Evolutionary conservation across 2,797 vertebrate species (phyloP).

Genomic region (Triplophysa bombifrons): DNA sequence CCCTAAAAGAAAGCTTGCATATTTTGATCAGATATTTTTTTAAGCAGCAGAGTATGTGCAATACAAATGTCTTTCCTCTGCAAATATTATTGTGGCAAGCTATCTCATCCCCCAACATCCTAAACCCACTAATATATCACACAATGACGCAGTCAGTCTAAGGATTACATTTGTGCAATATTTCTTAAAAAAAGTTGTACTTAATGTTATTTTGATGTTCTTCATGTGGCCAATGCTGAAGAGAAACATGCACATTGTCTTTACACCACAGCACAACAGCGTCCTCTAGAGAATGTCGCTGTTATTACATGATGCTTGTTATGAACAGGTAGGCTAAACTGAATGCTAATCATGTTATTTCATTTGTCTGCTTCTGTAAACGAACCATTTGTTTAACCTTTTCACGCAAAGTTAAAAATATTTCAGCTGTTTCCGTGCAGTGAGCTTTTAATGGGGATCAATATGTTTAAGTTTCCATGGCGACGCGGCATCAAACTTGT

Average conservation of each 20-base stretch:
- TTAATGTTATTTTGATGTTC: not conserved
- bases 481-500: too few species aligned
- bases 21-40: not conserved
- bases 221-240: not conserved
- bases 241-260: not conserved
- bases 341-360: not conserved
- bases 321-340: not conserved
- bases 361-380: not conserved
- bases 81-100: too few species aligned
- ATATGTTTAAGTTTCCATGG: too few species aligned
- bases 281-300: not conserved
- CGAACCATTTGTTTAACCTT: too few species aligned
- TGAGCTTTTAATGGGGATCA: too few species aligned
- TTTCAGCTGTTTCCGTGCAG: too few species aligned
- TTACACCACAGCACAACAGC: not conserved
- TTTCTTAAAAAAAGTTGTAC: not conserved
- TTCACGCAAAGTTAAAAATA: too few species aligned
- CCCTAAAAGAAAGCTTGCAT: not conserved
- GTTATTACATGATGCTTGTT: not conserved
- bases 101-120: not conserved
- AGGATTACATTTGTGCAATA: not conserved
- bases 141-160: not conserved
- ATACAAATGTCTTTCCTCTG: not conserved
- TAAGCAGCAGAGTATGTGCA: not conserved
- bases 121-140: not conserved